Conservation (phyloP, 2,888 invertebrate genomes). For the Aporophyla lueneburgensis region DNA sequence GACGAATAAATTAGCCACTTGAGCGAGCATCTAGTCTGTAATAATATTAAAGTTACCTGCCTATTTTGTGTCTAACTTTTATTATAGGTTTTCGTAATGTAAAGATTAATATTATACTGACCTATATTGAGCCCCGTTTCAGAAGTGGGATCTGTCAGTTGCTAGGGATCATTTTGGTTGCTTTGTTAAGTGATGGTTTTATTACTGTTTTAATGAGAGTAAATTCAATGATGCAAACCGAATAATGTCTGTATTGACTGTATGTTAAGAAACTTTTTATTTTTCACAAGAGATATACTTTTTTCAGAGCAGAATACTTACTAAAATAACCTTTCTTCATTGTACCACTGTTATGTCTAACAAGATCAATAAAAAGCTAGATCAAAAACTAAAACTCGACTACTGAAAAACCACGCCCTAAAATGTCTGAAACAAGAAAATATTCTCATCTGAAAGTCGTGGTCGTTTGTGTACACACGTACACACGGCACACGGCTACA, state of each 20-base stretch:
- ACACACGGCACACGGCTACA: too few relatives aligned
- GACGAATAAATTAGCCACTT: slow-evolving; percentile 67
- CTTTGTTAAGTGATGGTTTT: not conserved
- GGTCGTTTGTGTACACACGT: too few relatives aligned
- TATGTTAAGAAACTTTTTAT: not conserved
- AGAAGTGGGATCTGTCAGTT: not conserved
- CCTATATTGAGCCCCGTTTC: slow-evolving; percentile 5
- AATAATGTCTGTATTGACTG: not conserved
- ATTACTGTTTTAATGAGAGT: not conserved
- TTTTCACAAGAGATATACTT: not conserved
- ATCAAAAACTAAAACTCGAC: too few relatives aligned
- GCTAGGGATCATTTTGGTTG: not conserved
- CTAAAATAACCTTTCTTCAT: not conserved
- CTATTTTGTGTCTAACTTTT: slow-evolving; percentile 30
- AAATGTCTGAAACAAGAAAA: too few relatives aligned
- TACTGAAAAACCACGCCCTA: too few relatives aligned
- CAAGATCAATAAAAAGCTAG: not conserved
- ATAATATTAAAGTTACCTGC: slow-evolving; percentile 54
- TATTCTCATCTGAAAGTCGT: too few relatives aligned
- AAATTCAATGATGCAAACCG: not conserved
- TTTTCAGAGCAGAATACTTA: not conserved
- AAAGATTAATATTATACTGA: slow-evolving; percentile 25
- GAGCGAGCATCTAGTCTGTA: slow-evolving; percentile 25
- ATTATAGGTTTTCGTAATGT: slow-evolving; percentile 7
- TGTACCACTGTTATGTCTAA: not conserved